Evolutionary conservation across 2,888 invertebrate genomes (phyloP), one percentile per base, ranked within the genome.

Genomic region (Colostygia pectinataria): DNA sequence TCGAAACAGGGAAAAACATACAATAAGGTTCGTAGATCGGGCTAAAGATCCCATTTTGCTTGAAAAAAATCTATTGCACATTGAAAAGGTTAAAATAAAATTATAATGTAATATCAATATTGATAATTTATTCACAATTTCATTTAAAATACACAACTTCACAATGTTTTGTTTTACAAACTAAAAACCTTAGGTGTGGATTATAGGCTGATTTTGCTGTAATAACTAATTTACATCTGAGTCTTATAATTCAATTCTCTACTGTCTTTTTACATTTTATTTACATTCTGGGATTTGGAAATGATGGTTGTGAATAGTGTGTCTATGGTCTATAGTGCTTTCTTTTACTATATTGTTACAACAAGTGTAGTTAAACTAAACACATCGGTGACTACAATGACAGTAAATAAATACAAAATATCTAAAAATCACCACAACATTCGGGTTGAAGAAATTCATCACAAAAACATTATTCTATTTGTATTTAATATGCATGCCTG

Each of bases 101-200:
- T 74, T 59, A 60, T 62, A 62, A 56, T 70, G 68, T 80, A 85
- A 87, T 89, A 89, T 89, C 89, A 89, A 87, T 90, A 86, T 85
- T 88, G 88, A 90, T 89, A 88, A 87, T 89, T 90, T 90, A 90
- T 88, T 90, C 86, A 89, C 89, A 89, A 88, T 88, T 89, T 89
- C 85, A 88, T 88, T 88, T 89, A 90, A 90, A 89, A 89, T 90
- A 90, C 90, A 89, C 89, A 89, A 90, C 78, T 88, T 89, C 88
- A 89, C 88, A 88, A 86, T 83, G 81, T 83, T 83, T 80, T 76
- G 81, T 84, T 87, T 87, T 85, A 83, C 70, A 83, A 90, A 89
- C 86, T 89, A 87, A 88, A 87, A 88, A 84, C 71, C 80, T 86
- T 86, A 86, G 85, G 83, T 86, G 88, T 80, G 72, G 87, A 83